A percentile compares a stretch with the other conserved stretches of the same genome.
phyloP scores from a whole-genome alignment of 2,113 vertebrate genomes.

The Bungarus multicinctus region DNA sequence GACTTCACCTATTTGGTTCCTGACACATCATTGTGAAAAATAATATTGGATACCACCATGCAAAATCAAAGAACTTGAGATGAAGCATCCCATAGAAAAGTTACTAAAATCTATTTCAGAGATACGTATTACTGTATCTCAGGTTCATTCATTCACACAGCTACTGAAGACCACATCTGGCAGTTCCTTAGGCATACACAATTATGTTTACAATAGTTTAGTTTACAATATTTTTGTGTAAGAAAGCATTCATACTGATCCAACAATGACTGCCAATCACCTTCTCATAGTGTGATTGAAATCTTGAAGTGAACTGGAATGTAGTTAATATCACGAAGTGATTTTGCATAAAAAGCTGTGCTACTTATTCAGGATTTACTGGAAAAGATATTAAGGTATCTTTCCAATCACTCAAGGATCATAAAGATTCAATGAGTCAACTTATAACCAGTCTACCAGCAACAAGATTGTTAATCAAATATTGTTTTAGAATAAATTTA shows the following conservation, averaged over 20 bases:
- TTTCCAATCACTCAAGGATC: neutral
- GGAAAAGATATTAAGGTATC: neutral
- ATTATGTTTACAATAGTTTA: neutral
- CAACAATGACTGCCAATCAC: neutral
- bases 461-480: neutral
- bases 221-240: neutral
- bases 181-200: neutral
- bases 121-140: neutral
- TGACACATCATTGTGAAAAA: neutral
- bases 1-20: neutral
- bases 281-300: neutral
- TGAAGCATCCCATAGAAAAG: neutral
- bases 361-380: neutral
- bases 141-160: neutral
- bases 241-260: neutral
- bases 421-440: neutral
- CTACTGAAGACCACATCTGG: neutral
- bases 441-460: neutral
- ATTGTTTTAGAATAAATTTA: neutral
- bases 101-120: neutral
- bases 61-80: neutral
- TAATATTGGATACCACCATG: neutral
- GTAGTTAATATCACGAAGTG: neutral
- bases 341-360: neutral
- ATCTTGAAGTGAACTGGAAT: neutral